These are phyloP conservation scores for Poeciliopsis infans DNA, from an alignment of 2,797 vertebrate species.

Conservation along the genomic window DNA sequence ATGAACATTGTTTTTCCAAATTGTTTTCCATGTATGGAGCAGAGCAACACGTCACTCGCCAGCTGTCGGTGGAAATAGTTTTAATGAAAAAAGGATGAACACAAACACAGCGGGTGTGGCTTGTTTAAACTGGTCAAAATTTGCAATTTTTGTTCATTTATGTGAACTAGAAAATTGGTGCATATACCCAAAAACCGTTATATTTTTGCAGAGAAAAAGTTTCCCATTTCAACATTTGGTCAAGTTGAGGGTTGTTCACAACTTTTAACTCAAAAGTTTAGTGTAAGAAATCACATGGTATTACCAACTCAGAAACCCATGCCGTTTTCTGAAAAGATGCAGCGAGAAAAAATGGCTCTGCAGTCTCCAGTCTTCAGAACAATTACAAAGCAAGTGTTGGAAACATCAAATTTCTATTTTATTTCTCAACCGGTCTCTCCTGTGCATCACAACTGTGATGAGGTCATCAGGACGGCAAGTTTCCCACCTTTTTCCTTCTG, in stretches of 20 bases:
- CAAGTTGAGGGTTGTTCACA: not conserved
- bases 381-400: not conserved
- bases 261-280: not conserved
- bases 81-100: not conserved
- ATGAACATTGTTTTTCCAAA: conserved; percentile 4
- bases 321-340: not conserved
- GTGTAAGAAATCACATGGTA: not conserved
- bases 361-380: too few species aligned
- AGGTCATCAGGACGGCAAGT: not conserved
- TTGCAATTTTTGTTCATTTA: not conserved
- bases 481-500: not conserved
- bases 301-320: not conserved
- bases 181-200: not conserved
- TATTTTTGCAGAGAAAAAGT: not conserved
- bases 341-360: not conserved
- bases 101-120: not conserved
- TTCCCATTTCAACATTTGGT: not conserved
- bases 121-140: not conserved
- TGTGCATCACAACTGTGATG: not conserved
- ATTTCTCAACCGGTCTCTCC: not conserved
- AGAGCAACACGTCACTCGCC: not conserved
- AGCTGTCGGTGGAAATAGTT: conserved; percentile 3
- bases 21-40: not conserved
- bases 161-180: not conserved
- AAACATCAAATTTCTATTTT: not conserved